A percentile compares a stretch with the other conserved stretches of the same genome.
Evolutionary conservation across 2,888 invertebrate species (phyloP).

Genomic region (Oxyteleia sp.): DNA sequence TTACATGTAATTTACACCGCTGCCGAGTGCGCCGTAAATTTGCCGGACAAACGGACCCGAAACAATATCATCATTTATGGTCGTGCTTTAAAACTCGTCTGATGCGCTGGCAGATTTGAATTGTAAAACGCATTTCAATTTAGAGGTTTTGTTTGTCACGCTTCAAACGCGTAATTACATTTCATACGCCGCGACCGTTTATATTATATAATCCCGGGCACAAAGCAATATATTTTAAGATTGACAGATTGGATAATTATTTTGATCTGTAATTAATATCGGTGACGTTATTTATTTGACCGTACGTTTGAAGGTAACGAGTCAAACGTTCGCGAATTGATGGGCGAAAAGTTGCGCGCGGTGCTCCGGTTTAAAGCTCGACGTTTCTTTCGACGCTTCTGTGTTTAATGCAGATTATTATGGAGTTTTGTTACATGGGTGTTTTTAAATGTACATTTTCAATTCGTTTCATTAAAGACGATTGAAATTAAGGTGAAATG

Average conservation of each 20-base stretch:
- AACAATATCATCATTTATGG: slow-evolving; percentile 63
- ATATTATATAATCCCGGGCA: slow-evolving; percentile 28
- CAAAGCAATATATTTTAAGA: slow-evolving; percentile 59
- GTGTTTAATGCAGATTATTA: too few relatives aligned
- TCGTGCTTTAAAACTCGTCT: slow-evolving; percentile 50
- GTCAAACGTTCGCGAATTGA: slow-evolving; percentile 6
- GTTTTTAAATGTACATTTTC: too few relatives aligned
- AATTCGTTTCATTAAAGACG: too few relatives aligned
- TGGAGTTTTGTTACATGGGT: too few relatives aligned
- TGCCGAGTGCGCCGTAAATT: slow-evolving; percentile 57
- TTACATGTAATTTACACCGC: slow-evolving; percentile 69
- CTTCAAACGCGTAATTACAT: slow-evolving; percentile 59
- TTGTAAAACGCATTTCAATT: slow-evolving; percentile 69
- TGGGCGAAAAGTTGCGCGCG: neutral
- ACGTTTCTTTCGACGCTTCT: too few relatives aligned
- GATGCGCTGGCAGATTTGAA: slow-evolving; percentile 63
- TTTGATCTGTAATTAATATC: slow-evolving; percentile 65
- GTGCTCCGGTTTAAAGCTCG: too few relatives aligned
- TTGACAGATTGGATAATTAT: slow-evolving; percentile 68
- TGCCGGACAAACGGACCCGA: slow-evolving; percentile 55
- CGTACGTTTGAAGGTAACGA: slow-evolving; percentile 19
- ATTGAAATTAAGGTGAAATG: too few relatives aligned
- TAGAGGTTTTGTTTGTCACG: slow-evolving; percentile 67
- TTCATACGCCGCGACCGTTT: slow-evolving; percentile 28
- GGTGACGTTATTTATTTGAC: slow-evolving; percentile 40